Percentiles rank a stretch among this genome's conserved stretches.
Evolutionary conservation across 2,797 vertebrate genomes (phyloP).

Genomic region (Sternotherus odoratus): DNA sequence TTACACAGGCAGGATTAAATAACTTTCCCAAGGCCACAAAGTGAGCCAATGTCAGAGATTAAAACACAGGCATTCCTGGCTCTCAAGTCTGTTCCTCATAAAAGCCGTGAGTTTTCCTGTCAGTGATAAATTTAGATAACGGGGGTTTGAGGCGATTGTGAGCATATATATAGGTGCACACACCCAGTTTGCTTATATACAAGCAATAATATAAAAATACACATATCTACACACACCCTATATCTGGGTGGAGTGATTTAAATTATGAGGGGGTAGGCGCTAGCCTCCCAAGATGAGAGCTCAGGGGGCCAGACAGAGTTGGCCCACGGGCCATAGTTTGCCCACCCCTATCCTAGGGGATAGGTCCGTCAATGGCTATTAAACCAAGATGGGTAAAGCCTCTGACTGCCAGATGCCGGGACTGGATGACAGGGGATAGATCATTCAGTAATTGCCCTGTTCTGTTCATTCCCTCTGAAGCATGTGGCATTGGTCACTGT

Average conservation of each 20-base stretch:
- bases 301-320: no score
- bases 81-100: neutral
- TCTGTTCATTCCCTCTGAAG: neutral
- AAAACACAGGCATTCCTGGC: neutral
- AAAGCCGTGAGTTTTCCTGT: neutral
- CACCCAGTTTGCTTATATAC: neutral
- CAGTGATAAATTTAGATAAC: neutral
- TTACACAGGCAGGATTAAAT: neutral
- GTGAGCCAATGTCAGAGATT: neutral
- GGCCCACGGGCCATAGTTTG: no score
- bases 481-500: neutral
- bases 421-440: neutral
- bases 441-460: neutral
- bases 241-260: neutral
- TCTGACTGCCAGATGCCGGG: neutral
- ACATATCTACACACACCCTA: neutral
- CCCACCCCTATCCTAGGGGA: neutral
- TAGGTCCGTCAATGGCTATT: neutral
- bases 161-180: neutral
- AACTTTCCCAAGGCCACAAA: neutral
- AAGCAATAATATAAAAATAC: neutral
- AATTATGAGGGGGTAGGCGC: neutral
- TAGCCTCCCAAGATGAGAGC: no score
- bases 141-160: neutral
- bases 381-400: neutral